Percentiles rank a stretch among this genome's conserved stretches.
Conservation (phyloP, 2,797 vertebrate genomes). For the Alca torda region DNA sequence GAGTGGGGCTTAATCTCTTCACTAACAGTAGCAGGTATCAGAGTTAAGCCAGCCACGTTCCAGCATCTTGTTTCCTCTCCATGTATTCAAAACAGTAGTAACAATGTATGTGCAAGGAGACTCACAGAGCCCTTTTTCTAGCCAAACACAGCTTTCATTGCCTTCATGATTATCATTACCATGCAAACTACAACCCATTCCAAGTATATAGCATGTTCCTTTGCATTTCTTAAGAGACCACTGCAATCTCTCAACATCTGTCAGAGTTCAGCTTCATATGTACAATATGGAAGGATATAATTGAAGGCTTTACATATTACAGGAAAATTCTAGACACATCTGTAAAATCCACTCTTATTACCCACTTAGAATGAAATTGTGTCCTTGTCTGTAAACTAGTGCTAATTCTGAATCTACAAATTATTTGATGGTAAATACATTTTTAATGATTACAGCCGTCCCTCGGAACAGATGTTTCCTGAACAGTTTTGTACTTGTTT, state of each 20-base stretch:
- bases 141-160: neutral
- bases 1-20: neutral
- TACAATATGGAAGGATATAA: neutral
- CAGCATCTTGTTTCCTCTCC: neutral
- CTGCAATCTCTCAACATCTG: neutral
- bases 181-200: neutral
- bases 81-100: neutral
- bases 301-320: neutral
- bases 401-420: conserved; percentile 44
- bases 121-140: neutral
- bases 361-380: conserved; percentile 13
- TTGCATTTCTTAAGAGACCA: neutral
- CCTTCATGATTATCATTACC: neutral
- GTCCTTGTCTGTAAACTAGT: neutral
- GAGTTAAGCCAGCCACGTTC: fast-evolving
- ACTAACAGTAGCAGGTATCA: neutral
- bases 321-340: neutral
- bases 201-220: neutral
- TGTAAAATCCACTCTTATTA: neutral
- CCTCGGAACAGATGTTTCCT: conserved; percentile 60
- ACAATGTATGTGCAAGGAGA: neutral
- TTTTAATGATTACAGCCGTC: conserved; percentile 53
- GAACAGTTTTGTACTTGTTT: conserved; percentile 25
- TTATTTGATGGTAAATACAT: conserved; percentile 51
- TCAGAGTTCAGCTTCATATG: neutral